Evolutionary conservation across 2,797 vertebrate species (phyloP), one percentile per base, ranked within the genome.

Genomic region (Picus viridis): DNA sequence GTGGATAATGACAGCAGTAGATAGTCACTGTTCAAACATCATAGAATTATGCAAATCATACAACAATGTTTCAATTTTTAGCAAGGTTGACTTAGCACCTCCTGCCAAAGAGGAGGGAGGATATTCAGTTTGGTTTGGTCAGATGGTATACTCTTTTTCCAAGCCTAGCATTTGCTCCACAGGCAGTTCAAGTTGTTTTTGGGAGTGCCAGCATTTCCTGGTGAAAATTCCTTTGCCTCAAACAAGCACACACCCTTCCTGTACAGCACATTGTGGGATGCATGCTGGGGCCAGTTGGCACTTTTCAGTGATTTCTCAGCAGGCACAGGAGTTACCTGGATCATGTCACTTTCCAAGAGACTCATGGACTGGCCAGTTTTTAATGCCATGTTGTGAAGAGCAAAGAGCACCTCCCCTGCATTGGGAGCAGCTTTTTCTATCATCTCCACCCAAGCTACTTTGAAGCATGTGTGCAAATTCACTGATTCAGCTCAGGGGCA

Each of bases 161-260:
- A 88, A 20, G 19, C 24, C 77, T 84, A 54, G 59, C 69, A 83
- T 43, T 83, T 2, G 2, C 7, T 89, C 39, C 45, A 79, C 13
- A 72, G 27, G 49, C 43, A 79, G 45, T 45, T 34, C 1, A 0
- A 54, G 23, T 45, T 2, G 88, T 86, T 94, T 92, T 95, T 67
- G 83, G 80, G 93, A 93, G 22, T 1, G 1, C n/a, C 74, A 67
- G 7, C 36, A 58, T 84, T 95, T 96, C 80, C 91, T 82, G 43
- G 71, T 89, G 94, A 74, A 89, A 89, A 83, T 92, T 64, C 49
- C 78, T 83, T 95, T 75, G 89, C 79, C 64, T 57, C 73, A 65
- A 58, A 92, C 64, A 79, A 86, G 30, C 0, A 18, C 92, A 91
- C 85, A 9, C 91, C 86, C 79, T 95, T 96, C 93, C 91, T 90